Percentiles rank a stretch among this genome's conserved stretches.
phyloP scores from a whole-genome alignment of 2,797 vertebrate genomes.

The Hybognathus amarus region DNA sequence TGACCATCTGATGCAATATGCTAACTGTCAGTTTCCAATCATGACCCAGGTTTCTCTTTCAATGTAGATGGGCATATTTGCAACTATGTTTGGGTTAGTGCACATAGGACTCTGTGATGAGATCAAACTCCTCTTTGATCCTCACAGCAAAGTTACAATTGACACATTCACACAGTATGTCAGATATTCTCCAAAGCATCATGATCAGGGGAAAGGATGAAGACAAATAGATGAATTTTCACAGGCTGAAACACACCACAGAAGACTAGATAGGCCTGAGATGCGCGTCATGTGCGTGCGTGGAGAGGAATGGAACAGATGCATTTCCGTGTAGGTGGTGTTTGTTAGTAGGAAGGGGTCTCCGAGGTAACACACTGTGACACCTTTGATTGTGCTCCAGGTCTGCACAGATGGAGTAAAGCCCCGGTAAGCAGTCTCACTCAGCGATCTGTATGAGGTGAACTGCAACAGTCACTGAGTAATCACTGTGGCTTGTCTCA shows the following conservation, averaged over 20 bases:
- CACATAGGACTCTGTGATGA: conserved; percentile 10
- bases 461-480: conserved; percentile 26
- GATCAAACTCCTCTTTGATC: conserved; percentile 37
- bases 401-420: conserved; percentile 63
- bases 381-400: conserved; percentile 69
- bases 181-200: neutral
- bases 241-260: neutral
- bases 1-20: conserved; percentile 21
- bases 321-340: conserved; percentile 51
- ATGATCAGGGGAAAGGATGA: neutral
- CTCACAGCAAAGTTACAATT: conserved; percentile 1
- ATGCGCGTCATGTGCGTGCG: conserved; percentile 11
- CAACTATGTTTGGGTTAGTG: conserved; percentile 21
- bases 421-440: conserved; percentile 63
- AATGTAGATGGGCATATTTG: neutral
- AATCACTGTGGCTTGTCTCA: conserved; percentile 29
- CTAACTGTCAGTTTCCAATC: neutral
- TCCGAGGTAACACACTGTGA: conserved; percentile 62
- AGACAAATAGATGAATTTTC: conserved; percentile 31
- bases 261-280: conserved; percentile 1
- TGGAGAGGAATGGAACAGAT: conserved; percentile 55
- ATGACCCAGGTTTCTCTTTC: neutral
- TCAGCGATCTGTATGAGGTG: conserved; percentile 67
- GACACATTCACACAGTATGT: conserved; percentile 12
- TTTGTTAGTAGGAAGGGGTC: conserved; percentile 53